A percentile compares a stretch with the other conserved stretches of the same genome.
phyloP scores from a whole-genome alignment of 1,140 invertebrate genomes.

The Drosophila pachea region DNA sequence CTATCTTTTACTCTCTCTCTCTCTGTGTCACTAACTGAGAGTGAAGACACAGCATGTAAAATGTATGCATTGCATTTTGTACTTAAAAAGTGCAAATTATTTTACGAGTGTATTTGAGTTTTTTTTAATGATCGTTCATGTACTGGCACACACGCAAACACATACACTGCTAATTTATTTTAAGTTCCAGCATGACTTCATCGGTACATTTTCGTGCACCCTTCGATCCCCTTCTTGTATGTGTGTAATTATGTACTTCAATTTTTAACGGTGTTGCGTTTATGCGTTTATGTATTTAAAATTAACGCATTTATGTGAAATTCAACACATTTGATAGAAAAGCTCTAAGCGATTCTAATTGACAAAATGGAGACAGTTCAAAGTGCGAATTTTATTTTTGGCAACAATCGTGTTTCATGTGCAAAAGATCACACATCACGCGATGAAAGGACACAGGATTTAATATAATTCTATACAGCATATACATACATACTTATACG shows the following conservation, averaged over 20 bases:
- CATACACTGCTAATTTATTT: slow-evolving; percentile 58
- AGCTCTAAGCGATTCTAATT: slow-evolving; percentile 53
- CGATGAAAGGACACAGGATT: slow-evolving; percentile 3
- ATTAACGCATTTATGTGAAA: slow-evolving; percentile 66
- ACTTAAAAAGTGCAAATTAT: slow-evolving; percentile 69
- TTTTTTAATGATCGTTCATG: slow-evolving; percentile 61
- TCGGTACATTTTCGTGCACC: slow-evolving; percentile 50
- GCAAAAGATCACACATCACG: slow-evolving; percentile 11
- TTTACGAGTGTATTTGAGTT: slow-evolving; percentile 46
- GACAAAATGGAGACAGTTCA: slow-evolving; percentile 43
- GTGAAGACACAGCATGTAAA: slow-evolving; percentile 30
- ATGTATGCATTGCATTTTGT: slow-evolving; percentile 65
- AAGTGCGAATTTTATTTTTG: slow-evolving; percentile 36
- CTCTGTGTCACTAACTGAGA: slow-evolving; percentile 22
- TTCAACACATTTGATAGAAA: slow-evolving; percentile 59
- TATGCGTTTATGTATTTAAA: slow-evolving; percentile 46
- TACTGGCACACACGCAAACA: slow-evolving; percentile 16
- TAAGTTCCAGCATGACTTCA: slow-evolving; percentile 71
- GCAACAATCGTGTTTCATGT: not conserved
- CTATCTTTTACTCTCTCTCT: slow-evolving; percentile 19
- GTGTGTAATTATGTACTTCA: slow-evolving; percentile 41
- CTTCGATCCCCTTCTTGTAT: slow-evolving; percentile 19
- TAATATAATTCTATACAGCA: not conserved
- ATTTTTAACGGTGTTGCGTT: slow-evolving; percentile 55
- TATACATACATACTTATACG: not conserved